Evolutionary conservation across 2,797 vertebrate species (phyloP), one percentile per base, ranked within the genome.

Genomic region (Eremophila alpestris): DNA sequence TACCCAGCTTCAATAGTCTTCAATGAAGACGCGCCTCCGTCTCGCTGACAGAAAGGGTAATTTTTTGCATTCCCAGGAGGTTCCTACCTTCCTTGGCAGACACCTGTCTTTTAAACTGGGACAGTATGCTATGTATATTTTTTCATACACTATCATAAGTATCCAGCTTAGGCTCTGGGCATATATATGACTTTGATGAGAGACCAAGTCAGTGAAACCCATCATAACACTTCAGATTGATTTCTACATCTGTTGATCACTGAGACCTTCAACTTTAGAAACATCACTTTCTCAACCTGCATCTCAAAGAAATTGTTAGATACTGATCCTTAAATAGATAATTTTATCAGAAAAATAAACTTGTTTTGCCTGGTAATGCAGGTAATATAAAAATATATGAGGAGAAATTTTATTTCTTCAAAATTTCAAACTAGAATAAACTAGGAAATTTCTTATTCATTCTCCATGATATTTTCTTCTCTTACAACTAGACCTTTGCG

Each of bases 131-230:
- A 13, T 17, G 4, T 22, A 26, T 51, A 56, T 40, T 43, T 93
- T 43, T 82, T 79, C 81, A 55, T 26, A 40, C 4, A 32, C 1
- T 58, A 15, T 58, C 29, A 64, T 59, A 64, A 79, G 10, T 13
- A 56, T 43, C 10, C 0, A 0, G 8, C 41, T 87, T 63, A 70
- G 18, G 5, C 3, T 62, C 13, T 71, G 29, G 36, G 9, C 32
- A 34, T 40, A 8, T n/a, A 26, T 34, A 32, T 21, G 14, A 64
- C 27, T 69, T 63, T 62, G n/a, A 58, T 23, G 41, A 59, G 76
- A 80, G 13, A 58, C 26, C 18, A 59, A 52, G 41, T 32, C 2
- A 4, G 22, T 69, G 56, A 86, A 82, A 79, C 2, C 10, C 16
- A 13, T n/a, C 23, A 16, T 40, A 78, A 59, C 2, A 0, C 10